Evolutionary conservation across 2,888 invertebrate genomes (phyloP).

Genomic region (Keiferia lycopersicella): DNA sequence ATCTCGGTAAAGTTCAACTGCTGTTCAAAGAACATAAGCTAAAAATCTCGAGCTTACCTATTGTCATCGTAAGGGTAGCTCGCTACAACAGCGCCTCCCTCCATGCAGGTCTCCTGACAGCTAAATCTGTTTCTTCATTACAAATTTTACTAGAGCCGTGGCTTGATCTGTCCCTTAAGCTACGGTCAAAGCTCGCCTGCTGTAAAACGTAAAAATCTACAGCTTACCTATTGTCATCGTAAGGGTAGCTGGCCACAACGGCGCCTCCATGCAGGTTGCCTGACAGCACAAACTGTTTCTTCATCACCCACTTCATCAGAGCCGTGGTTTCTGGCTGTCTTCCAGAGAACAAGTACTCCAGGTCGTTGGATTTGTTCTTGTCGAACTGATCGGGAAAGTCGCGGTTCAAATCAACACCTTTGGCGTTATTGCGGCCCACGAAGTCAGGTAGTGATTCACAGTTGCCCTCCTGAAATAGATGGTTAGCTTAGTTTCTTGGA

Average conservation of each 20-base stretch:
- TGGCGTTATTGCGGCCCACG: constrained; percentile 90
- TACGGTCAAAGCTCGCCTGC: too few relatives aligned
- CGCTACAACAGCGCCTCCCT: constrained; percentile 76
- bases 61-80: too few relatives aligned
- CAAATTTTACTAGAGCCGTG: constrained; percentile 66
- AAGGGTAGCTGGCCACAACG: constrained; percentile 98
- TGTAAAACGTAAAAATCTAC: background rate
- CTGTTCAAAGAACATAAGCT: too few relatives aligned
- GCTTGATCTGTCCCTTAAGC: too few relatives aligned
- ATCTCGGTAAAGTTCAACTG: too few relatives aligned
- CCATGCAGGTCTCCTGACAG: too few relatives aligned
- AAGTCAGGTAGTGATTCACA: constrained; percentile 86
- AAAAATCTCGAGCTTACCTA: constrained; percentile 28
- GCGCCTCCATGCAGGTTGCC: constrained; percentile 98
- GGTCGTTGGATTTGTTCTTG: constrained; percentile 54
- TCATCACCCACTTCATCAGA: constrained; percentile 93
- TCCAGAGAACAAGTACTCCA: constrained; percentile 76
- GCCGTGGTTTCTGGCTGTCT: constrained; percentile 94
- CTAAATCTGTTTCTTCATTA: too few relatives aligned
- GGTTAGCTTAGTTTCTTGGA: background rate
- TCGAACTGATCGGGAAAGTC: constrained; percentile 96
- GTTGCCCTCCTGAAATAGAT: constrained; percentile 84
- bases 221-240: constrained; percentile 89
- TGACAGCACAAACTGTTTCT: constrained; percentile 94
- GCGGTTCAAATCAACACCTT: constrained; percentile 91